Conservation (phyloP, 2,888 invertebrate species). For the Drosophila neonasuta region DNA sequence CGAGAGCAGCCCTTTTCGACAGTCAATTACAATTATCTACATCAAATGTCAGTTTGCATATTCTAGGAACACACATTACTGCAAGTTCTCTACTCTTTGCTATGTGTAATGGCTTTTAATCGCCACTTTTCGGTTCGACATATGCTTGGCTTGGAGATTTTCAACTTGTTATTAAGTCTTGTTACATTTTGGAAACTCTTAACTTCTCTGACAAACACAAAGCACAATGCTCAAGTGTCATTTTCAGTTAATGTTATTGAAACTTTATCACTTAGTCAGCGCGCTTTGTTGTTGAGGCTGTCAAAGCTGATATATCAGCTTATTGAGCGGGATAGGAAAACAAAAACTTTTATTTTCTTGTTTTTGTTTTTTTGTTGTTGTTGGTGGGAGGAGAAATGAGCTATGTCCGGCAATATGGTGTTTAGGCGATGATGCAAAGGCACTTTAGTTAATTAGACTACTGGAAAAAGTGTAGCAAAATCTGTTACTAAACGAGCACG, state of each 20-base stretch:
- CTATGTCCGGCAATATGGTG: neutral
- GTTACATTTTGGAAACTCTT: neutral
- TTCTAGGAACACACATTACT: neutral
- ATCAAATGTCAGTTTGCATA: slow-evolving; percentile 11
- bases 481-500: slow-evolving; percentile 51
- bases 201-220: neutral
- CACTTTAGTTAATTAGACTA: slow-evolving; percentile 59
- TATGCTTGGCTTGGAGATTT: neutral
- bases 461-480: slow-evolving; percentile 50
- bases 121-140: neutral
- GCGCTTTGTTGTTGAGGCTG: neutral
- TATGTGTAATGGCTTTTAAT: neutral
- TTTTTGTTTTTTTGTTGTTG: no score
- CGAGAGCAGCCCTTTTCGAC: slow-evolving; percentile 23
- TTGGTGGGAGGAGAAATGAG: slow-evolving; percentile 1
- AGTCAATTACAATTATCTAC: slow-evolving; percentile 30
- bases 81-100: neutral
- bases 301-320: slow-evolving; percentile 6
- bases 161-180: slow-evolving; percentile 1
- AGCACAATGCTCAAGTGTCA: neutral
- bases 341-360: neutral
- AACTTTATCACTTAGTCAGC: slow-evolving; percentile 11
- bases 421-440: slow-evolving; percentile 26
- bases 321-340: slow-evolving; percentile 1
- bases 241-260: slow-evolving; percentile 8